Conservation (phyloP, 1,140 invertebrate genomes). For the Epicauta chinensis region DNA sequence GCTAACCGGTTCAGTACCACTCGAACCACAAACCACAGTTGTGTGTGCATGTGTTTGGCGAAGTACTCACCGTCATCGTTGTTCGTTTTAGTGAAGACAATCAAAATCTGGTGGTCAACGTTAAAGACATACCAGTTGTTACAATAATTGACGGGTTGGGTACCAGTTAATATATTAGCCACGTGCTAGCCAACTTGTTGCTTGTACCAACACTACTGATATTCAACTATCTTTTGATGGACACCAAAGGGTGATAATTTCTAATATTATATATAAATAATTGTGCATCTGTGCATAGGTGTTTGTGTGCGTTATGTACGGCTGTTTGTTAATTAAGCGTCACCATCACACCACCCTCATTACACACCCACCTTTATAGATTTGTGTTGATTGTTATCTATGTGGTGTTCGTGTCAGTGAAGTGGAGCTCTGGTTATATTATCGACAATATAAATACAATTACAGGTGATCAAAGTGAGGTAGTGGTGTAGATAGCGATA, state of each 20-base stretch:
- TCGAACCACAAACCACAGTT: background rate
- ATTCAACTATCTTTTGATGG: too few species aligned
- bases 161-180: constrained; percentile 3
- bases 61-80: background rate
- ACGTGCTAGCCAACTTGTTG: constrained; percentile 18
- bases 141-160: background rate
- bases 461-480: constrained; percentile 29
- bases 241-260: too few species aligned
- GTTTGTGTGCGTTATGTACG: too few species aligned
- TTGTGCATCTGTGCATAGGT: too few species aligned
- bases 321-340: too few species aligned
- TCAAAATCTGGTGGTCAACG: background rate
- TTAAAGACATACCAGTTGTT: background rate
- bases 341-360: too few species aligned
- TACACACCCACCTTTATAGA: too few species aligned
- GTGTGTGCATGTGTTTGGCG: background rate
- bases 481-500: constrained; percentile 29
- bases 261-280: too few species aligned
- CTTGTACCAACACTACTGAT: background rate
- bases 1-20: constrained; percentile 13
- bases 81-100: background rate
- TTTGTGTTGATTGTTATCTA: background rate
- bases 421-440: constrained; percentile 5
- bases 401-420: constrained; percentile 11
- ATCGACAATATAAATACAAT: constrained; percentile 25